Evolutionary conservation across 1,140 invertebrate genomes (phyloP).

Genomic region (Aphidius ervi): DNA sequence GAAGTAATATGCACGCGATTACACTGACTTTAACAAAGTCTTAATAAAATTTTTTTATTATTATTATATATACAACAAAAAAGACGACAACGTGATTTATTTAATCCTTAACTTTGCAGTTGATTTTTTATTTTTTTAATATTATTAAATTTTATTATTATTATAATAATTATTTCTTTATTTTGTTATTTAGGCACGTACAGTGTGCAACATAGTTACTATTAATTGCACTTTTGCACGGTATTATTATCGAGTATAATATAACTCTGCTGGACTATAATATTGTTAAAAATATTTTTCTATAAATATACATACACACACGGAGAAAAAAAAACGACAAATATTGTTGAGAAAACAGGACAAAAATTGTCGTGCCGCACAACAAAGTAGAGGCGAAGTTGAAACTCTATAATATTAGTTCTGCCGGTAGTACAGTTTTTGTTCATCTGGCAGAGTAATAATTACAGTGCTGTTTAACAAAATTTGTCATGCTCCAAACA

Average conservation of each 20-base stretch:
- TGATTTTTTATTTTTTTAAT: conserved; percentile 29
- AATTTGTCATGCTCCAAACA: too few relatives aligned
- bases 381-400: too few relatives aligned
- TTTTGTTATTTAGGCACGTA: conserved; percentile 45
- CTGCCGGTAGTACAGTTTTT: too few relatives aligned
- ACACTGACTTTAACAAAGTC: background rate
- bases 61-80: conserved; percentile 32
- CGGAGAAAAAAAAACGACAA: too few relatives aligned
- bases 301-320: too few relatives aligned
- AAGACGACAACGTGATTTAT: conserved; percentile 28
- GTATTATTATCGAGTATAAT: conserved; percentile 30
- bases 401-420: too few relatives aligned
- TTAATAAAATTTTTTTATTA: conserved; percentile 3
- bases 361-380: too few relatives aligned
- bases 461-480: too few relatives aligned
- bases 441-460: too few relatives aligned
- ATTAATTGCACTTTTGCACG: conserved; percentile 32
- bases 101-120: conserved; percentile 13
- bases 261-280: conserved; percentile 23
- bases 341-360: too few relatives aligned
- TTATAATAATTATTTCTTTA: conserved; percentile 23
- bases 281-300: conserved; percentile 17
- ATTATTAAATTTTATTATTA: conserved; percentile 25
- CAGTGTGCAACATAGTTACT: conserved; percentile 18
- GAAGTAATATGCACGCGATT: background rate